Percentiles rank a stretch among this genome's conserved stretches.
phyloP scores from a whole-genome alignment of 2,113 vertebrate genomes.

The Rutilus rutilus region DNA sequence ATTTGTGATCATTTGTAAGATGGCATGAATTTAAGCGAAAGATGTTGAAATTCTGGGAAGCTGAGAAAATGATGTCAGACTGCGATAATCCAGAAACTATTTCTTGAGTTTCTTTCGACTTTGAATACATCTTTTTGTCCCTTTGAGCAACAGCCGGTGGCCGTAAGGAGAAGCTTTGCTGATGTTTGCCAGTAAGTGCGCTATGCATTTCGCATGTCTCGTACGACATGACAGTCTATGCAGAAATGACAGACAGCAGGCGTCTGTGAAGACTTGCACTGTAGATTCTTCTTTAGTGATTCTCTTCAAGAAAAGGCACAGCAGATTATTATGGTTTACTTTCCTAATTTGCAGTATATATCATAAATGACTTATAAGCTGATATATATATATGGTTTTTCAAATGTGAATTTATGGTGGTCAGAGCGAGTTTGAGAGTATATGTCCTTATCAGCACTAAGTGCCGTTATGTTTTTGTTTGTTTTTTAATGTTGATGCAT shows the following conservation, averaged over 20 bases:
- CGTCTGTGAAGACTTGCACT: constrained; percentile 25
- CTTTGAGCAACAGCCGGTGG: background rate
- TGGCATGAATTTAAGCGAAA: background rate
- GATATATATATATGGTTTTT: background rate
- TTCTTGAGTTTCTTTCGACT: background rate
- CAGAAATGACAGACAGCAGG: background rate
- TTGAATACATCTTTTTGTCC: background rate
- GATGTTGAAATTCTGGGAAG: background rate
- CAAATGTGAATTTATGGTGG: constrained; percentile 15
- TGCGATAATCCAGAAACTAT: background rate
- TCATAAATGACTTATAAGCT: background rate
- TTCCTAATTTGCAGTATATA: background rate
- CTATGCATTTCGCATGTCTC: constrained; percentile 30
- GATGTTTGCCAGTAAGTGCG: background rate
- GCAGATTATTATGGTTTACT: background rate
- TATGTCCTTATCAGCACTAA: constrained; percentile 13
- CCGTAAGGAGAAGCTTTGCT: background rate
- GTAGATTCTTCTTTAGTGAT: constrained; percentile 2
- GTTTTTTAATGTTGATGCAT: background rate
- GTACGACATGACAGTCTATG: constrained; percentile 23
- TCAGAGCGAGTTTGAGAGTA: background rate
- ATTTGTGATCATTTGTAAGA: background rate
- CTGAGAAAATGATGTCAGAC: background rate
- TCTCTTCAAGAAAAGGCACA: background rate
- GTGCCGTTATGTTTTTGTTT: background rate